A percentile compares a stretch with the other conserved stretches of the same genome.
These are phyloP conservation scores for Salticus scenicus DNA, from an alignment of 2,888 invertebrate species.

Conservation along the genomic window DNA sequence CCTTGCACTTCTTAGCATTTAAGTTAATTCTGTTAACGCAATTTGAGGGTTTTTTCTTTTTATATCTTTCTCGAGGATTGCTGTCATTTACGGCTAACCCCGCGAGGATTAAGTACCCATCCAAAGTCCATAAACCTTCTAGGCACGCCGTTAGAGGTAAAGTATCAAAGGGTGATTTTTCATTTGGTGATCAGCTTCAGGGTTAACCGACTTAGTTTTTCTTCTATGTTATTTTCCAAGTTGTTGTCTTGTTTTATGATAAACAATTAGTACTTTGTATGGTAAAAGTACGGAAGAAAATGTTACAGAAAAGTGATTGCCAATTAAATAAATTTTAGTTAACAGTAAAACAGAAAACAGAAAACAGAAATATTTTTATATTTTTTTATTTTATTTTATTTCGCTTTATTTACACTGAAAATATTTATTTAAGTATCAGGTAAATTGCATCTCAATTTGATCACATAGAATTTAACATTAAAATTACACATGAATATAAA, in stretches of 20 bases:
- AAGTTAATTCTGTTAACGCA: not conserved
- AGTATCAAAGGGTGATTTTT: constrained; percentile 62
- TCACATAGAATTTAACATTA: no score
- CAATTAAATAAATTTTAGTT: no score
- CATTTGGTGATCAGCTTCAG: constrained; percentile 58
- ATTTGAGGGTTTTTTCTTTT: not conserved
- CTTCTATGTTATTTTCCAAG: not conserved
- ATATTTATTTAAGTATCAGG: no score
- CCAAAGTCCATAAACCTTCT: constrained; percentile 55
- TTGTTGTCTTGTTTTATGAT: not conserved
- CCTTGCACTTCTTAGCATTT: not conserved
- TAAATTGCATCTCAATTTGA: no score
- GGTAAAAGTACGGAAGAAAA: no score
- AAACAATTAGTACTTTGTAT: not conserved
- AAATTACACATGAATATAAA: no score
- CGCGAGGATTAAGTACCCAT: constrained; percentile 63
- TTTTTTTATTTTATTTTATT: no score
- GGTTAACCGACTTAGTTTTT: not conserved
- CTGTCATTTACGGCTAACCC: constrained; percentile 63
- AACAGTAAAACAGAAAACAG: no score
- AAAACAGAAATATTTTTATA: no score
- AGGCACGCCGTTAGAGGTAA: constrained; percentile 50
- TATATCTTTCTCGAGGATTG: constrained; percentile 36
- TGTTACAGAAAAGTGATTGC: no score
- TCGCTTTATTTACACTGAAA: no score